A percentile compares a stretch with the other conserved stretches of the same genome.
These are phyloP conservation scores for Scaptomyza hsui DNA, from an alignment of 1,140 invertebrate species.

Conservation along the genomic window DNA sequence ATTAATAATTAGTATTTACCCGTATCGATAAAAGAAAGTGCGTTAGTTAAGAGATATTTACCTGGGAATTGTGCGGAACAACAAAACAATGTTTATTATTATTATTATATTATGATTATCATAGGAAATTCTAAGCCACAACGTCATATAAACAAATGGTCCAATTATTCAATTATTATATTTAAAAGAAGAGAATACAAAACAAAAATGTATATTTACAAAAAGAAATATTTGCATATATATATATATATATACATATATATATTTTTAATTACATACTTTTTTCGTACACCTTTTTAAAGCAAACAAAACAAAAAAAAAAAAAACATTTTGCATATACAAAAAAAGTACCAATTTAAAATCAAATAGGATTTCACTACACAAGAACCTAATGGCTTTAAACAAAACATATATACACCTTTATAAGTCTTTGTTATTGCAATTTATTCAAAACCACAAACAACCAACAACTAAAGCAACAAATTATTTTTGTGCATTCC, in stretches of 20 bases:
- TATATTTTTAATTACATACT: constrained; percentile 73
- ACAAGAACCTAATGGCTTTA: constrained; percentile 73
- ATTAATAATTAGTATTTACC: constrained; percentile 55
- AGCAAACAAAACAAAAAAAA: constrained; percentile 25
- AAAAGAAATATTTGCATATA: constrained; percentile 37
- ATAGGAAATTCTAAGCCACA: constrained; percentile 68
- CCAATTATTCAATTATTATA: constrained; percentile 81
- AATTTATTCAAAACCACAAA: constrained; percentile 50
- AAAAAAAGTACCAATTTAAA: constrained; percentile 72
- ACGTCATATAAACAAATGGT: constrained; percentile 79
- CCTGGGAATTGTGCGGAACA: constrained; percentile 72
- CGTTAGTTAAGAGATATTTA: constrained; percentile 66
- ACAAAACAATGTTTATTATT: constrained; percentile 59
- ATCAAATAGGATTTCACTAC: constrained; percentile 68
- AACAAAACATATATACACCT: constrained; percentile 40
- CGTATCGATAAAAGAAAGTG: constrained; percentile 45
- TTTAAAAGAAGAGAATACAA: constrained; percentile 34
- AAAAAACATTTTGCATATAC: constrained; percentile 42
- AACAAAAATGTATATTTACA: constrained; percentile 57
- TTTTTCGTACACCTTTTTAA: constrained; percentile 66
- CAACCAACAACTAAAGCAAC: constrained; percentile 35
- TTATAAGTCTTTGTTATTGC: constrained; percentile 58
- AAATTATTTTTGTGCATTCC: constrained; percentile 78
- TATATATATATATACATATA: constrained; percentile 32
- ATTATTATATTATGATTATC: constrained; percentile 42